Conservation (phyloP, 2,888 invertebrate genomes). For the Gortyna flavago region DNA sequence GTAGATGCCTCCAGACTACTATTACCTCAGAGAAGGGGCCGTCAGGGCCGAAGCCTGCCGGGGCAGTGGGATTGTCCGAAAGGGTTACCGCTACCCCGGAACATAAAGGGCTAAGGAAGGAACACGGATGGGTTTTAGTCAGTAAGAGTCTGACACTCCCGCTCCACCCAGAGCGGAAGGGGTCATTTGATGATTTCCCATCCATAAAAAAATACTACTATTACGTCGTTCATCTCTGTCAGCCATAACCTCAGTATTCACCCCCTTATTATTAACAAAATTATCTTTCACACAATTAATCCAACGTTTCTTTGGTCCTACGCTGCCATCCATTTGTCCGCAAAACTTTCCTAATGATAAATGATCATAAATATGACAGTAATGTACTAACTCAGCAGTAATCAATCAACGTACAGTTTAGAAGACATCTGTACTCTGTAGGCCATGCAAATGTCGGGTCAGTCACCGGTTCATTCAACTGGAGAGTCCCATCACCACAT, state of each 20-base stretch:
- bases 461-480: conserved; percentile 35
- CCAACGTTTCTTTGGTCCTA: background rate
- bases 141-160: no score
- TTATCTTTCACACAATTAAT: background rate
- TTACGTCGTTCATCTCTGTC: background rate
- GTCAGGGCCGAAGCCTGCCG: no score
- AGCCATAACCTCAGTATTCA: background rate
- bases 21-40: no score
- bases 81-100: no score
- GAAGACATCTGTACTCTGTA: conserved; percentile 18
- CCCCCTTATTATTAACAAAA: background rate
- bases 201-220: no score
- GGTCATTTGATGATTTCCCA: no score
- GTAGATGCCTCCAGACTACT: no score
- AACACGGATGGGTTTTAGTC: no score
- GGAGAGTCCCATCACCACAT: conserved; percentile 15
- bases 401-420: conserved; percentile 23
- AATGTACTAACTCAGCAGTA: background rate
- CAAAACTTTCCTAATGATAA: background rate
- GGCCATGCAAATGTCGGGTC: conserved; percentile 20
- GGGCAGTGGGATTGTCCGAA: no score
- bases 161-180: no score
- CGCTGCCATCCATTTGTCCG: background rate
- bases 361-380: background rate
- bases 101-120: no score